These are phyloP conservation scores for Nothura maculosa DNA, from an alignment of 2,797 vertebrate species.

Conservation along the genomic window DNA sequence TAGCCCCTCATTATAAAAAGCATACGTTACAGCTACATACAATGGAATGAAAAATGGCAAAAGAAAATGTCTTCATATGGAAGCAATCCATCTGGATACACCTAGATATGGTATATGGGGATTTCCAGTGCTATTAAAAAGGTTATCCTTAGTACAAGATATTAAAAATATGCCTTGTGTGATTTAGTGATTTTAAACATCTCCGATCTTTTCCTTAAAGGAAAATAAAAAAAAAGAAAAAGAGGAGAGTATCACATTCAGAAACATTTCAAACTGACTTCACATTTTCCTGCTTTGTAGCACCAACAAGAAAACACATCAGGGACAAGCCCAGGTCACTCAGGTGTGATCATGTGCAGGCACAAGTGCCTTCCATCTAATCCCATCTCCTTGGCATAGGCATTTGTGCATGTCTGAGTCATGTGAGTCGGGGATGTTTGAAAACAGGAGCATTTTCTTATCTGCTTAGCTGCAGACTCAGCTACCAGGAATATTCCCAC, in stretches of 20 bases:
- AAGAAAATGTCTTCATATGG: conserved; percentile 76
- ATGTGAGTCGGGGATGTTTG: neutral
- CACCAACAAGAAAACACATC: neutral
- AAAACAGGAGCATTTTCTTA: conserved; percentile 2
- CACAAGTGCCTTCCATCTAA: conserved; percentile 39
- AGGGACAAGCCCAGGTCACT: neutral
- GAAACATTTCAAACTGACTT: conserved; percentile 15
- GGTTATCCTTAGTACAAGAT: conserved; percentile 68
- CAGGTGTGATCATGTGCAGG: conserved; percentile 33
- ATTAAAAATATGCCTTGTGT: conserved; percentile 73
- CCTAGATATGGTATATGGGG: conserved; percentile 49
- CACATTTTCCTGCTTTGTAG: neutral
- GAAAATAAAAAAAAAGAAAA: neutral
- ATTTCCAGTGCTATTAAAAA: conserved; percentile 77
- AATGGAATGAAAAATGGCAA: conserved; percentile 66
- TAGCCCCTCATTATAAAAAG: conserved; percentile 71
- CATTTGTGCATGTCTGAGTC: neutral
- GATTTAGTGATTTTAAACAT: conserved; percentile 65
- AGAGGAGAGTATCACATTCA: neutral
- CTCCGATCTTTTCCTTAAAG: conserved; percentile 29
- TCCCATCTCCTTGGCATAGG: conserved; percentile 9
- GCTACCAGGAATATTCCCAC: neutral
- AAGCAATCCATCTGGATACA: conserved; percentile 77
- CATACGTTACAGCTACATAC: conserved; percentile 33
- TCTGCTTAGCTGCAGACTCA: neutral